Percentiles rank a stretch among this genome's conserved stretches.
Evolutionary conservation across 1,140 invertebrate genomes (phyloP).

Genomic region (Scaptomyza hsui): DNA sequence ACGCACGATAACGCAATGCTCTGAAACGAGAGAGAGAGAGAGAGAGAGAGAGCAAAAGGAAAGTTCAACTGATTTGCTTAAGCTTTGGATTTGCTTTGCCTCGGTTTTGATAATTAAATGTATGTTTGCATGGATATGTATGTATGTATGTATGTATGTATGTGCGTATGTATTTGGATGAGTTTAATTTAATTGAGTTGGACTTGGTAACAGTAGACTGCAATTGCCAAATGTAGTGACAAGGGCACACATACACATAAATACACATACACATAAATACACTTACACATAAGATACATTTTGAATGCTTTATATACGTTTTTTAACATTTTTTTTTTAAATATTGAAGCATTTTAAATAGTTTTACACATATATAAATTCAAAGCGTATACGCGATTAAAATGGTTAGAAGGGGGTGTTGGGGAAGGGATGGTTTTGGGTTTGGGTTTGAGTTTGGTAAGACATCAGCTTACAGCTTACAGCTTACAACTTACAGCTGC

Average conservation of each 20-base stretch:
- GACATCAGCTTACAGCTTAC: neutral
- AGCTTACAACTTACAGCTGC: too few relatives aligned
- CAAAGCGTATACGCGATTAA: neutral
- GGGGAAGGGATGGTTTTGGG: neutral
- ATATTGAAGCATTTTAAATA: too few relatives aligned
- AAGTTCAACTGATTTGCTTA: constrained; percentile 18
- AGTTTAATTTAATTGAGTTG: constrained; percentile 9
- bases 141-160: neutral
- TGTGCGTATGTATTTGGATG: neutral
- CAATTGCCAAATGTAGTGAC: constrained; percentile 65
- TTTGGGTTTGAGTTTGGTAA: neutral
- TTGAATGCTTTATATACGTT: too few relatives aligned
- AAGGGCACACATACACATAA: constrained; percentile 53
- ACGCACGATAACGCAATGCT: constrained; percentile 61
- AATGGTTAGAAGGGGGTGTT: too few relatives aligned
- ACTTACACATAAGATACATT: too few relatives aligned
- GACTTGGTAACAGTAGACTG: constrained; percentile 39
- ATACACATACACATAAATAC: neutral
- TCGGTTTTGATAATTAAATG: neutral
- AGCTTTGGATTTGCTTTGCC: neutral
- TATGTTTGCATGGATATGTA: neutral
- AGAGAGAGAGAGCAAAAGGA: constrained; percentile 6
- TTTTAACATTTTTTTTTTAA: too few relatives aligned
- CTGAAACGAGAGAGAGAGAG: constrained; percentile 9
- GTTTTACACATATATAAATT: too few relatives aligned